Base-by-base conservation (phyloP, 2,888 invertebrate genomes). In the Aspidiotus destructor region DNA sequence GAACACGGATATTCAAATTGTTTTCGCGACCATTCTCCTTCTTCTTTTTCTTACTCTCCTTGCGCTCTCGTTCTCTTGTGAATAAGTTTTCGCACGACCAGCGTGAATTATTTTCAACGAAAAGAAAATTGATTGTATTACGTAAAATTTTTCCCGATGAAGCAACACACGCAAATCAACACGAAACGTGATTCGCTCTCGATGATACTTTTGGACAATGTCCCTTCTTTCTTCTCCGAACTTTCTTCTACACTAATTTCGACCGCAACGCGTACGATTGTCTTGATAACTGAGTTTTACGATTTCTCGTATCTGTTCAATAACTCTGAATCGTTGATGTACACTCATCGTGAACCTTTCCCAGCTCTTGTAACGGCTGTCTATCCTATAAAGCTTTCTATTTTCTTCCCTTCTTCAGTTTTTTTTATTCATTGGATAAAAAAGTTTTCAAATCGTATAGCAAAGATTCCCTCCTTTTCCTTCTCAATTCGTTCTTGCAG, bases 401-500 rank as follows among this genome's bases (percentile, higher is more conserved):
- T 48, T n/a, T n/a, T 48, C 48, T 48, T 48, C 48, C n/a, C n/a
- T 48, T 48, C 48, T 48, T 48, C 48, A 13, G 48, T n/a, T 48
- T 13, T 11, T 48, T 28, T 28, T 28, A 28, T 28, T 28, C 28
- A 28, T 28, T 28, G 28, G 28, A 28, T 28, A 28, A 28, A 28
- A 28, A 28, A 28, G 28, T 28, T 28, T 28, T 28, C 28, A 5
- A 28, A 28, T 28, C 28, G 28, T 28, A 28, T 28, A 28, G 28
- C 28, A 28, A 28, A 28, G 28, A 28, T 48, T 48, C n/a, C 48
- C 48, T 48, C n/a, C n/a, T 48, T 48, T 48, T 48, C n/a, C 6
- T 48, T 48, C n/a, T 48, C n/a, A 13, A n/a, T 48, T 48, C 48
- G 48, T 48, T 48, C 48, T 48, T n/a, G n/a, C 48, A 48, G n/a